Evolutionary conservation across 2,113 vertebrate genomes (phyloP), one percentile per base, ranked within the genome.

Genomic region (Callipepla californica): DNA sequence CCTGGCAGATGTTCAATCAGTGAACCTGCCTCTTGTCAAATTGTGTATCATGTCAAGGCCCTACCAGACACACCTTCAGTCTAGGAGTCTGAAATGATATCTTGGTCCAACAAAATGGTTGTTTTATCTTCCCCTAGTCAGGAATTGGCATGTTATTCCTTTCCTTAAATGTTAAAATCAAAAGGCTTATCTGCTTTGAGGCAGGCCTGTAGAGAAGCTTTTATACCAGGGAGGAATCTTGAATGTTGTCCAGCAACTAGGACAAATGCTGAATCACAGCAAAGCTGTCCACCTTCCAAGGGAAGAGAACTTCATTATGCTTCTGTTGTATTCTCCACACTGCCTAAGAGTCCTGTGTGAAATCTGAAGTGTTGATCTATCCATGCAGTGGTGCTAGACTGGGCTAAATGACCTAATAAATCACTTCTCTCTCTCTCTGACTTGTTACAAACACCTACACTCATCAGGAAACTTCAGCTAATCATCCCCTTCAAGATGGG

Each of bases 381-480:
- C 62, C 26, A 12, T 59, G 26, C 0, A 58, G 80, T 3, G 30
- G 55, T 82, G 88, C 77, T 86, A 26, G 61, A 25, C 73, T 40
- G 45, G 51, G 47, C 73, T 88, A 75, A 83, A 84, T 36, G 69
- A 84, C 68, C 80, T 85, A 9, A 92, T 93, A 81, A 20, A 90
- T 92, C 92, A 86, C 69, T 61, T 47, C 65, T 51, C 69, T 72
- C 69, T 72, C 81, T 82, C 87, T 69, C 48, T 69, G 82, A 23
- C 73, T 84, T 22, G 58, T 91, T 91, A 47, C 79, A 63, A 67
- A 72, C 92, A 90, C 90, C 92, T 92, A 68, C 80, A 68, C 94
- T 75, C 69, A 84, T 92, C 90, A 86, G 83, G 88, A 89, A 83
- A 45, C 58, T 94, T 77, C 90, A 95, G 89, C 90, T 90, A 93